These are phyloP conservation scores for Halcyon malimbica DNA, from an alignment of 2,113 vertebrate genomes.

Conservation along the genomic window DNA sequence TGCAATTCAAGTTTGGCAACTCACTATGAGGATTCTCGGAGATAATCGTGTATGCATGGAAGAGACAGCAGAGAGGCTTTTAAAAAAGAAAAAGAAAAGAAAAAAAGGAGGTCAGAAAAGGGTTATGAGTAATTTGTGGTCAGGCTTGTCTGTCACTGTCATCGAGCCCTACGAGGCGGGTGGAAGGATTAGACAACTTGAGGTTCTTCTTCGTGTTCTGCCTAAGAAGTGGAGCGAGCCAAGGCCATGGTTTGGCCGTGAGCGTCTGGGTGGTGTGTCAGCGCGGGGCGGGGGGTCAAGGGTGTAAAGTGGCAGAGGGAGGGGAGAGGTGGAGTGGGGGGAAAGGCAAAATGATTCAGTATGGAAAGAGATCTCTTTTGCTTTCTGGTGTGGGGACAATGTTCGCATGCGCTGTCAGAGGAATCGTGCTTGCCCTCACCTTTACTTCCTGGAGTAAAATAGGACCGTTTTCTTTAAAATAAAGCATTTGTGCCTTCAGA, in stretches of 20 bases:
- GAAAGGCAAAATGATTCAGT: not conserved
- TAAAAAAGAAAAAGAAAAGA: conserved; percentile 56
- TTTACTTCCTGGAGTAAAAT: conserved; percentile 48
- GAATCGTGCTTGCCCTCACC: not conserved
- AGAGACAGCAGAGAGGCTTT: conserved; percentile 68
- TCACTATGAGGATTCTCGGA: conserved; percentile 70
- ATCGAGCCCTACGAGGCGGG: not conserved
- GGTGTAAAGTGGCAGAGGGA: not conserved
- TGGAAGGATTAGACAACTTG: not conserved
- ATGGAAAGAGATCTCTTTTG: conserved; percentile 6
- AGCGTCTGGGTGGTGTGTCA: not conserved
- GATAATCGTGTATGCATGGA: conserved; percentile 16
- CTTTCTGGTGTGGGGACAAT: conserved; percentile 1
- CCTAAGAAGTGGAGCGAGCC: conserved; percentile 30
- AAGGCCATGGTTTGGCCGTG: not conserved
- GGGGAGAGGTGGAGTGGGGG: not conserved
- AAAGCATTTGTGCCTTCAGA: conserved; percentile 76
- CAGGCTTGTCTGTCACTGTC: not conserved
- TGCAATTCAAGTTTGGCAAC: conserved; percentile 81
- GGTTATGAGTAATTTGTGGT: not conserved
- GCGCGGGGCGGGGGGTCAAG: not conserved
- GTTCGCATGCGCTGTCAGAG: conserved; percentile 59
- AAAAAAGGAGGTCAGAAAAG: conserved; percentile 42
- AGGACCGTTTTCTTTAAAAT: conserved; percentile 35
- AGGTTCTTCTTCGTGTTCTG: not conserved